Conservation (phyloP, 2,113 vertebrate species). For the Cynoglossus semilaevis region DNA sequence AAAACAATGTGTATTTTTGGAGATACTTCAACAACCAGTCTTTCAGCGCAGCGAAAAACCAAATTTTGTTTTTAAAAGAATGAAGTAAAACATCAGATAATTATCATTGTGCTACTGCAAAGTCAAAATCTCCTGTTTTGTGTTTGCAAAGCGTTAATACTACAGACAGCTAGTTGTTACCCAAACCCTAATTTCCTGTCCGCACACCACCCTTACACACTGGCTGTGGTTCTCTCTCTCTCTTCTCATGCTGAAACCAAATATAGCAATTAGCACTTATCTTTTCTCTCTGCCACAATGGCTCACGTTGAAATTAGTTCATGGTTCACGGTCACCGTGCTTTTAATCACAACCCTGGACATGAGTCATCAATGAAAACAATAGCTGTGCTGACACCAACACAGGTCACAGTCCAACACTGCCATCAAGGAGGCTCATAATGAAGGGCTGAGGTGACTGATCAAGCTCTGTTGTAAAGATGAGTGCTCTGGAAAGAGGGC, state of each 20-base stretch:
- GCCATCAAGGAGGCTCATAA: conserved; percentile 56
- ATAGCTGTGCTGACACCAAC: conserved; percentile 44
- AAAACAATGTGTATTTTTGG: too few species aligned
- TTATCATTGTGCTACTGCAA: conserved; percentile 1
- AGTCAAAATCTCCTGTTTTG: conserved; percentile 20
- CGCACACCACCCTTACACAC: conserved; percentile 17
- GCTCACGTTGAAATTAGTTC: conserved; percentile 49
- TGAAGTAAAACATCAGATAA: too few species aligned
- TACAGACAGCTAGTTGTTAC: conserved; percentile 39
- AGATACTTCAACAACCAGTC: too few species aligned
- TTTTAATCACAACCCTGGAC: conserved; percentile 66
- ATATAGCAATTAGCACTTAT: conserved; percentile 65
- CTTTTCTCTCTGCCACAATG: conserved; percentile 54
- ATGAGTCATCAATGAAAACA: conserved; percentile 49
- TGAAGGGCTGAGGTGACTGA: conserved; percentile 53
- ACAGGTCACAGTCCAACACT: conserved; percentile 44
- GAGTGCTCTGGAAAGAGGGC: too few species aligned
- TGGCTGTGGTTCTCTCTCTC: background rate
- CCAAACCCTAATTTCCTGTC: conserved; percentile 38
- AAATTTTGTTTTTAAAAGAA: too few species aligned
- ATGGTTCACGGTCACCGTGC: conserved; percentile 45
- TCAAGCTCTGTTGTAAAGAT: conserved; percentile 32
- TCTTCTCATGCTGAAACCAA: conserved; percentile 50
- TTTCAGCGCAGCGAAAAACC: too few species aligned
- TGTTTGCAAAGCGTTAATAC: conserved; percentile 12